Percentiles rank a stretch among this genome's conserved stretches.
phyloP scores from a whole-genome alignment of 2,888 invertebrate genomes.

The Aphidius colemani region DNA sequence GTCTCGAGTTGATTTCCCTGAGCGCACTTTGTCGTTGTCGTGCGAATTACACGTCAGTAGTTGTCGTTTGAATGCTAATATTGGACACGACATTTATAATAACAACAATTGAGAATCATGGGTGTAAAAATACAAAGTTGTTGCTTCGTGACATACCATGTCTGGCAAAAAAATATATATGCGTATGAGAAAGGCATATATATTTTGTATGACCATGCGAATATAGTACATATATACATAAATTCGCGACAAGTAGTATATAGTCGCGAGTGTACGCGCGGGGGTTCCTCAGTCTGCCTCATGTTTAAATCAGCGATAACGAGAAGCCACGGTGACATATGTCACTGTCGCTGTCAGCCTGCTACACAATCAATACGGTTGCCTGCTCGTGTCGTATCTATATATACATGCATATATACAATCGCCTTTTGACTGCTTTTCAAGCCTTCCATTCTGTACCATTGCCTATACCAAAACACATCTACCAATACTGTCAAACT shows the following conservation, averaged over 20 bases:
- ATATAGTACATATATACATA: background rate
- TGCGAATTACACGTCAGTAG: constrained; percentile 18
- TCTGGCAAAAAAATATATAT: background rate
- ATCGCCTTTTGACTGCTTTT: constrained; percentile 43
- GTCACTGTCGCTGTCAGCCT: constrained; percentile 61
- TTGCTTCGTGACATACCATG: constrained; percentile 7
- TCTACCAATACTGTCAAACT: no score
- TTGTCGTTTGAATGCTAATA: constrained; percentile 21
- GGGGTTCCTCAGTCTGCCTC: constrained; percentile 54
- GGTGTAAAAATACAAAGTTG: constrained; percentile 24
- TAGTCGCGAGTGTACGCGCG: constrained; percentile 35
- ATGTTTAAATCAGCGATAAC: constrained; percentile 62
- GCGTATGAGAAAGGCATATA: constrained; percentile 5
- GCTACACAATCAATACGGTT: constrained; percentile 60
- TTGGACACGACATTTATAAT: constrained; percentile 22
- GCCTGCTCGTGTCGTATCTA: constrained; percentile 39
- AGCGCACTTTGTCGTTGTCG: background rate
- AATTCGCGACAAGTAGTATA: constrained; percentile 9
- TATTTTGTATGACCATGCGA: constrained; percentile 9
- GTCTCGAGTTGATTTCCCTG: no score
- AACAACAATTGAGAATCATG: constrained; percentile 25
- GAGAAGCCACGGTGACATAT: constrained; percentile 60
- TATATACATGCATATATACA: constrained; percentile 19
- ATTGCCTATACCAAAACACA: background rate
- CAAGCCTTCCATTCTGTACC: constrained; percentile 36